Percentiles rank a stretch among this genome's conserved stretches.
Conservation (phyloP, 1,140 invertebrate genomes). For the Zaprionus inermis region DNA sequence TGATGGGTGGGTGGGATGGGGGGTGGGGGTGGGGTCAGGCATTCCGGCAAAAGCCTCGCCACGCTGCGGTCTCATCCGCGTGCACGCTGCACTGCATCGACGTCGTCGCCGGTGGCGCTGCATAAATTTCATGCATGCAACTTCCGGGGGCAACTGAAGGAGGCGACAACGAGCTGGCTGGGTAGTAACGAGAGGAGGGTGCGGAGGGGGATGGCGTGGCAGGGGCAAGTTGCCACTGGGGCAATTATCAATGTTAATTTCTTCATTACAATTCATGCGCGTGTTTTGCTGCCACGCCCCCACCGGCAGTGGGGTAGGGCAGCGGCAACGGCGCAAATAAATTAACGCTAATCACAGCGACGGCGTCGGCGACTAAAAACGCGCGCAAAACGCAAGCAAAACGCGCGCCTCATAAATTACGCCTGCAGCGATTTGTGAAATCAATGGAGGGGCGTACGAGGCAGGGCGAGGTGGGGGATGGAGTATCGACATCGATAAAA, state of each 20-base stretch:
- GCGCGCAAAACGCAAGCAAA: slow-evolving; percentile 45
- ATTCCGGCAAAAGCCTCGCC: neutral
- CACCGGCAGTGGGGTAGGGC: neutral
- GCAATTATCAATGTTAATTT: slow-evolving; percentile 80
- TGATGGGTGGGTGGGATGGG: neutral
- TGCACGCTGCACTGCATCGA: slow-evolving; percentile 2
- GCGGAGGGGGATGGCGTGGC: neutral
- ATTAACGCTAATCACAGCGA: slow-evolving; percentile 48
- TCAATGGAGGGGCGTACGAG: slow-evolving; percentile 48
- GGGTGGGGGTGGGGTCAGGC: neutral
- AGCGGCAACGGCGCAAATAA: slow-evolving; percentile 44
- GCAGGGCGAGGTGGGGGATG: neutral
- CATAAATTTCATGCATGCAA: slow-evolving; percentile 48
- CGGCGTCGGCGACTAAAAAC: slow-evolving; percentile 31
- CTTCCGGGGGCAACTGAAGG: slow-evolving; percentile 19
- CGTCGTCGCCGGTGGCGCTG: neutral
- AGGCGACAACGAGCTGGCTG: neutral
- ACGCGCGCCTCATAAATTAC: slow-evolving; percentile 58
- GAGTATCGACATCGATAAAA: neutral
- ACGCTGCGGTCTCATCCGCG: neutral
- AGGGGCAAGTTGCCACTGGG: slow-evolving; percentile 7
- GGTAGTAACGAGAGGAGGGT: neutral
- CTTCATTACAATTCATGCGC: slow-evolving; percentile 72
- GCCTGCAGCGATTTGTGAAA: slow-evolving; percentile 60
- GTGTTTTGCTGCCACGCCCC: slow-evolving; percentile 32